Evolutionary conservation across 2,888 invertebrate genomes (phyloP).

Genomic region (Magallana nippona): DNA sequence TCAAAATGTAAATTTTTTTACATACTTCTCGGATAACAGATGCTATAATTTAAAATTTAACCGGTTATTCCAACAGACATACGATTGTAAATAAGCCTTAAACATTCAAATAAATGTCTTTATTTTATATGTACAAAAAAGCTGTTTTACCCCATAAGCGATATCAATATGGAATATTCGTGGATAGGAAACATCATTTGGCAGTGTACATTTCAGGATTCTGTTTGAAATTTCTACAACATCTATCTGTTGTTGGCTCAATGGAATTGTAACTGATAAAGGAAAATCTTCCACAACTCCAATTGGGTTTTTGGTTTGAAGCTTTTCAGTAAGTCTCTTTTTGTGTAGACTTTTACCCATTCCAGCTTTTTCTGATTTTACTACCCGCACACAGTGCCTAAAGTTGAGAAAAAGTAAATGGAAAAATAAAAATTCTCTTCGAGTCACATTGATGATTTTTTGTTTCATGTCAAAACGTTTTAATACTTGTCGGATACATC

Average conservation of each 20-base stretch:
- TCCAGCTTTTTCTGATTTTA: conserved; percentile 69
- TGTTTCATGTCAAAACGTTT: too few species aligned
- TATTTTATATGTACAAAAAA: too few species aligned
- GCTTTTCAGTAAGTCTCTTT: conserved; percentile 56
- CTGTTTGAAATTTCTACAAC: conserved; percentile 53
- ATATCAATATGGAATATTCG: conserved; percentile 70
- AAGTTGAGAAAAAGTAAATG: too few species aligned
- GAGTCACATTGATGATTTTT: too few species aligned
- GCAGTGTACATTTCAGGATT: conserved; percentile 54
- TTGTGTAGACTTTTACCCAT: conserved; percentile 70
- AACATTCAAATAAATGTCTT: too few species aligned
- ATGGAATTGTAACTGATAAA: conserved; percentile 60
- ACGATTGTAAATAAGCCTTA: too few species aligned
- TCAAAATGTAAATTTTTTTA: too few species aligned
- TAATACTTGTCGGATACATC: too few species aligned
- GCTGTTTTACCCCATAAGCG: conserved; percentile 62
- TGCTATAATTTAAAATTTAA: too few species aligned
- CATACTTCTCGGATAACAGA: too few species aligned
- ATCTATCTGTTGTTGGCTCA: conserved; percentile 52
- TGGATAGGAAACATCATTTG: conserved; percentile 51
- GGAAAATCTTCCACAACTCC: conserved; percentile 12
- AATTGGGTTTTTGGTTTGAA: conserved; percentile 36
- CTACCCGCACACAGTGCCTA: conserved; percentile 67
- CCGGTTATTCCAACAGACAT: too few species aligned
- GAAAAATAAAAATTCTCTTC: too few species aligned